Evolutionary conservation across 2,113 vertebrate genomes (phyloP).

Genomic region (Podarcis cretensis): DNA sequence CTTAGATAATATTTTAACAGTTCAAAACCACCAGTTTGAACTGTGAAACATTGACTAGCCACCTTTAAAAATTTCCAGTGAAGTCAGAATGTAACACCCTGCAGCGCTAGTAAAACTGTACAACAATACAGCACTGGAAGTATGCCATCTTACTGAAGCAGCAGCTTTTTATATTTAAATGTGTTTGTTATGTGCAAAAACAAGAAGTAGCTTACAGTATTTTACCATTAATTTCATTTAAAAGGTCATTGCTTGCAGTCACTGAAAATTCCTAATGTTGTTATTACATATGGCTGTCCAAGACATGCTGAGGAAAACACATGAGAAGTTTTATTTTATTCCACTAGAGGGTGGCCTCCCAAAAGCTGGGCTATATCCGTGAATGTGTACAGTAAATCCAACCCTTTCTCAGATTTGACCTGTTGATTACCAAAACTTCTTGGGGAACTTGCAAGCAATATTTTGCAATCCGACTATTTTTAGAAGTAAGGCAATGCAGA

Average conservation of each 20-base stretch:
- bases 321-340: constrained; percentile 61
- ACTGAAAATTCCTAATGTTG: neutral
- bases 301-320: constrained; percentile 25
- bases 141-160: neutral
- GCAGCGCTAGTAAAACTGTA: neutral
- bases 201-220: neutral
- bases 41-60: neutral
- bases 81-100: neutral
- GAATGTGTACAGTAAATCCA: constrained; percentile 42
- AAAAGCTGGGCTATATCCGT: constrained; percentile 57
- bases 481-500: neutral
- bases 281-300: neutral
- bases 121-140: neutral
- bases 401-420: constrained; percentile 52
- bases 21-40: neutral
- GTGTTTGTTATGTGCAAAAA: neutral
- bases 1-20: neutral
- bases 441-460: neutral
- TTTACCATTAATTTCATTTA: neutral
- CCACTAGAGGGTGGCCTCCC: constrained; percentile 80
- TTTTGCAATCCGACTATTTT: neutral
- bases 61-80: neutral
- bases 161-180: neutral
- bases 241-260: neutral
- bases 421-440: constrained; percentile 64